These are phyloP conservation scores for Fistularia commersonii DNA, from an alignment of 2,797 vertebrate species.

Conservation along the genomic window DNA sequence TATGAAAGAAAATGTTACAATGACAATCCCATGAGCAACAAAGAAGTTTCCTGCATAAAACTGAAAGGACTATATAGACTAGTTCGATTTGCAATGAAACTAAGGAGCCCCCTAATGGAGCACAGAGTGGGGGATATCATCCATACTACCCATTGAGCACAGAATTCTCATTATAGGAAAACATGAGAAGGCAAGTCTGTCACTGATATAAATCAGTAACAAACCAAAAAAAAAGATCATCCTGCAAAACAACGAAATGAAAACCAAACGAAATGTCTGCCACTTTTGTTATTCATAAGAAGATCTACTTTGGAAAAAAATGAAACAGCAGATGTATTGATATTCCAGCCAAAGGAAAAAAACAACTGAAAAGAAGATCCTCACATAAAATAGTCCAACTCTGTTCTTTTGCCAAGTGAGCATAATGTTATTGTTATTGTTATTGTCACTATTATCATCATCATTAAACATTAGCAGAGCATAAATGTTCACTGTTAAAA, in stretches of 20 bases:
- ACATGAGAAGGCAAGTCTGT: background rate
- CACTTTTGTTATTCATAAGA: background rate
- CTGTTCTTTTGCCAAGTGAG: too few relatives aligned
- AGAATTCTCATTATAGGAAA: conserved; percentile 12
- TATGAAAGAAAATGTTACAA: conserved; percentile 16
- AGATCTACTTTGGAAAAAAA: background rate
- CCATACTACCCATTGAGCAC: background rate
- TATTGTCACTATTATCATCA: too few relatives aligned
- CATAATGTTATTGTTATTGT: too few relatives aligned
- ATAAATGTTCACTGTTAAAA: too few relatives aligned
- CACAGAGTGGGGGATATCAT: too few relatives aligned
- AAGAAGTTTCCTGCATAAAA: background rate
- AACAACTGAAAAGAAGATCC: conserved; percentile 1
- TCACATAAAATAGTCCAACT: too few relatives aligned
- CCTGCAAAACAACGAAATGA: conserved; percentile 11
- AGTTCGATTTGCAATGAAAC: too few relatives aligned
- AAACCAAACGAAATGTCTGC: conserved; percentile 8
- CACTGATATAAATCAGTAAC: conserved; percentile 6
- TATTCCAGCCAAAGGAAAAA: conserved; percentile 1
- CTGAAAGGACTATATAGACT: too few relatives aligned
- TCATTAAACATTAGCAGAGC: too few relatives aligned
- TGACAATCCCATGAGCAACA: background rate
- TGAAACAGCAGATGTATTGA: conserved; percentile 6
- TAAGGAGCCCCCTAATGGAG: too few relatives aligned
- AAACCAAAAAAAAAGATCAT: conserved; percentile 8